phyloP scores from a whole-genome alignment of 1,140 invertebrate species.

The Aphelenchoides fujianensis region DNA sequence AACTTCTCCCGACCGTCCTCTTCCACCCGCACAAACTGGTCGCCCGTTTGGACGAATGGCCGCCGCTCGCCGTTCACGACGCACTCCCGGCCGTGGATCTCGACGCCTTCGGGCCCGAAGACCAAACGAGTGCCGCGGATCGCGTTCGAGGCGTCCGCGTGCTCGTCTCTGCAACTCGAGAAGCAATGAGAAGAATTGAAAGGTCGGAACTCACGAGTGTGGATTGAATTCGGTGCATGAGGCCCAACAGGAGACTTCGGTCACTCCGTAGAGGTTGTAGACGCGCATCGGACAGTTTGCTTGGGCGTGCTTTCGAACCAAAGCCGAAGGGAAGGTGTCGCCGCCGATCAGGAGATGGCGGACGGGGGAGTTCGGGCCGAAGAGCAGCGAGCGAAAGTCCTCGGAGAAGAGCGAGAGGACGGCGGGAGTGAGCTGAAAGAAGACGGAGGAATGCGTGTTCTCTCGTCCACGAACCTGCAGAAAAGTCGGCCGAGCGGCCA shows the following conservation, averaged over 20 bases:
- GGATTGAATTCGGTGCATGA: constrained; percentile 22
- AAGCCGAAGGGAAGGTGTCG: constrained; percentile 9
- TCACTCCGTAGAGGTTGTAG: constrained; percentile 15
- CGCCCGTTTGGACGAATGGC: not conserved
- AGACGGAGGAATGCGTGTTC: not conserved
- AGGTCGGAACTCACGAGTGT: constrained; percentile 15
- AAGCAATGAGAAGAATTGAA: not conserved
- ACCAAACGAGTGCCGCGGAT: not conserved
- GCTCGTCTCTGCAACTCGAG: constrained; percentile 4
- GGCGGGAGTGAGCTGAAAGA: constrained; percentile 9
- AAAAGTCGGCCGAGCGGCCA: not conserved
- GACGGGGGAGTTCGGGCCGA: constrained; percentile 1
- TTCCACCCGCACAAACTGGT: constrained; percentile 4
- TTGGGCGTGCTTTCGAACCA: constrained; percentile 7
- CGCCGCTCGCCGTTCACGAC: not conserved
- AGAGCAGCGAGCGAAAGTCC: not conserved
- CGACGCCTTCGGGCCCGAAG: not conserved
- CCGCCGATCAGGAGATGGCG: constrained; percentile 10
- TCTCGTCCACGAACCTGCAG: not conserved
- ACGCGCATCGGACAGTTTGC: not conserved
- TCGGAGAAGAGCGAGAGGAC: not conserved
- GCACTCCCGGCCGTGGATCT: constrained; percentile 12
- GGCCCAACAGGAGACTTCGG: constrained; percentile 13
- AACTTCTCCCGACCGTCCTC: not conserved
- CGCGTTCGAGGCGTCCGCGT: constrained; percentile 5